Conservation (phyloP, 2,113 vertebrate genomes). For the Calypte anna region DNA sequence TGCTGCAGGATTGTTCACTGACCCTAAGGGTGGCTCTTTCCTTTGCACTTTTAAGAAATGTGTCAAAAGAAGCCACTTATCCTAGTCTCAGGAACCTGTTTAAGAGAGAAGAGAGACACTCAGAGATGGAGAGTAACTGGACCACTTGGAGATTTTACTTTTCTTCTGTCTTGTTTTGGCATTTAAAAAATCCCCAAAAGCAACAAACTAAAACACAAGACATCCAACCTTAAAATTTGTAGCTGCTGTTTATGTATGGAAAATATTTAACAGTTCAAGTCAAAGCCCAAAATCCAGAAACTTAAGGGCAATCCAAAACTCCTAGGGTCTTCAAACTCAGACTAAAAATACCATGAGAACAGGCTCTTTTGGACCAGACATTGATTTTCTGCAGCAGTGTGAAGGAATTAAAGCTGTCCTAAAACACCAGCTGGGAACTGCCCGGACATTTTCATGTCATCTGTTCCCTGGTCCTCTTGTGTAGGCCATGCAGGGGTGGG, state of each 20-base stretch:
- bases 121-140: background rate
- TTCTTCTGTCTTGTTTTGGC: background rate
- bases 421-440: background rate
- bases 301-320: conserved; percentile 33
- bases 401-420: conserved; percentile 32
- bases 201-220: conserved; percentile 1
- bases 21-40: background rate
- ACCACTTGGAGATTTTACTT: background rate
- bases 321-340: conserved; percentile 39
- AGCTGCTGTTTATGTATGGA: conserved; percentile 36
- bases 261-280: conserved; percentile 44
- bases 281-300: conserved; percentile 21
- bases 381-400: conserved; percentile 8
- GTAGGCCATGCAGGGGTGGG: background rate
- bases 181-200: background rate
- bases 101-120: background rate
- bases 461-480: background rate
- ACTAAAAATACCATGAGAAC: background rate
- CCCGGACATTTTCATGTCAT: conserved; percentile 21
- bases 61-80: background rate
- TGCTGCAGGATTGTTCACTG: background rate
- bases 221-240: conserved; percentile 23
- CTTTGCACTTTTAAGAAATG: background rate
- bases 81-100: background rate
- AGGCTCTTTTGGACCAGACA: background rate